Evolutionary conservation across 2,888 invertebrate species (phyloP).

Genomic region (Melanophora roralis): DNA sequence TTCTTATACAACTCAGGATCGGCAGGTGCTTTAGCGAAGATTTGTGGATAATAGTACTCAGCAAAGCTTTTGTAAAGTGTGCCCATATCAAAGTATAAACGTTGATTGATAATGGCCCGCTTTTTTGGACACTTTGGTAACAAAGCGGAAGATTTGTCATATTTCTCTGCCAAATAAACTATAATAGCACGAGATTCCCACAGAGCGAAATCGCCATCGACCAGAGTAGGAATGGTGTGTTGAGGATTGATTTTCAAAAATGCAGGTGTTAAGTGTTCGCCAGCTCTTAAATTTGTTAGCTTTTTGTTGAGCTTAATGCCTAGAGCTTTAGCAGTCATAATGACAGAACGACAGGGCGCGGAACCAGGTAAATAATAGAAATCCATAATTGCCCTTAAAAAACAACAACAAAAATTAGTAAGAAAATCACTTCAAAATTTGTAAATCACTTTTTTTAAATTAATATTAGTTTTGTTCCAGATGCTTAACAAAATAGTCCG

Average conservation of each 20-base stretch:
- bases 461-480: too few species aligned
- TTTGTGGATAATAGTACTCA: slow-evolving; percentile 82
- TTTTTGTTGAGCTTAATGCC: slow-evolving; percentile 82
- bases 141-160: slow-evolving; percentile 83
- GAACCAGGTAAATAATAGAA: slow-evolving; percentile 82
- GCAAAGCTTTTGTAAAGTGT: slow-evolving; percentile 83
- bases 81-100: slow-evolving; percentile 87
- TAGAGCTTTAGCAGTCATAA: slow-evolving; percentile 81
- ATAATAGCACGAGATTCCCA: slow-evolving; percentile 91
- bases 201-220: slow-evolving; percentile 86
- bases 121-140: slow-evolving; percentile 85
- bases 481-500: too few species aligned
- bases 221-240: slow-evolving; percentile 88
- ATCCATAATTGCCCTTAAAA: slow-evolving; percentile 76
- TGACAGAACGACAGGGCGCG: slow-evolving; percentile 81
- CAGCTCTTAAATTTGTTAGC: slow-evolving; percentile 78
- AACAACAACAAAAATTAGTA: background rate
- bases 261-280: slow-evolving; percentile 83
- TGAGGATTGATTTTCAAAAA: slow-evolving; percentile 86
- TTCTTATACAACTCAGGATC: slow-evolving; percentile 83
- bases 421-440: too few species aligned
- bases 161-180: slow-evolving; percentile 86
- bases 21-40: slow-evolving; percentile 80
- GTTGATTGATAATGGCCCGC: slow-evolving; percentile 85
- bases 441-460: too few species aligned